Base-by-base conservation (phyloP, 2,113 vertebrate genomes). In the Pelmatolapia mariae region DNA sequence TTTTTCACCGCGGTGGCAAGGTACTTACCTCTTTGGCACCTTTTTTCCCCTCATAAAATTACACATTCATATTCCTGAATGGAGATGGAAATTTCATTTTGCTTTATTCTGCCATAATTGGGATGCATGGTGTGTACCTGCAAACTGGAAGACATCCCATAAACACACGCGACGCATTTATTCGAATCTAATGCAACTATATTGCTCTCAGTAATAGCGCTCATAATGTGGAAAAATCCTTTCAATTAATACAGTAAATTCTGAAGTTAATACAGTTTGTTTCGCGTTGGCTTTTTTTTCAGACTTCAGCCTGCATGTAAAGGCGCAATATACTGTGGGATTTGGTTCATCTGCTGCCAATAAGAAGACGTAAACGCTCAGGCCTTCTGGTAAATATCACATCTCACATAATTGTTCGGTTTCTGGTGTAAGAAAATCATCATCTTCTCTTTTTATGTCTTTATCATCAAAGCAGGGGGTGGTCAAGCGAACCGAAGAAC, bases 1-100 rank as follows among this genome's bases (percentile, higher is more conserved):
- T 99, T 99, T 98, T 97, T 99, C 98, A 98, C 92, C 90, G 95
- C 91, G 97, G 97, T 98, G 97, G 97, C 97, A 98, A 98, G 97
- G 97, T 98, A 97, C 97, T 98, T 98, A 98, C 97, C 98, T 98
- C 97, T 96, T 96, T 98, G 97, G 97, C 97, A 98, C 90, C 91
- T 93, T 95, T 96, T 97, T 97, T 94, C 94, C 96, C 96, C 97
- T 96, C 97, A 96, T 98, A 98, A 98, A 98, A 98, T 97, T 97
- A 97, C 97, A 96, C 96, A 97, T 98, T 98, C 97, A 98, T 97
- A 97, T 98, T 97, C 97, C 96, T 98, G 97, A 98, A 97, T 97
- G 97, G 90, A 95, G 96, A 96, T 96, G 91, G 93, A 93, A 95
- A 95, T 94, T 93, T 95, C 82, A 95, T 96, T 95, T 94, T 91